Conservation (phyloP, 2,888 invertebrate genomes). For the Drosophila atroscutellata region DNA sequence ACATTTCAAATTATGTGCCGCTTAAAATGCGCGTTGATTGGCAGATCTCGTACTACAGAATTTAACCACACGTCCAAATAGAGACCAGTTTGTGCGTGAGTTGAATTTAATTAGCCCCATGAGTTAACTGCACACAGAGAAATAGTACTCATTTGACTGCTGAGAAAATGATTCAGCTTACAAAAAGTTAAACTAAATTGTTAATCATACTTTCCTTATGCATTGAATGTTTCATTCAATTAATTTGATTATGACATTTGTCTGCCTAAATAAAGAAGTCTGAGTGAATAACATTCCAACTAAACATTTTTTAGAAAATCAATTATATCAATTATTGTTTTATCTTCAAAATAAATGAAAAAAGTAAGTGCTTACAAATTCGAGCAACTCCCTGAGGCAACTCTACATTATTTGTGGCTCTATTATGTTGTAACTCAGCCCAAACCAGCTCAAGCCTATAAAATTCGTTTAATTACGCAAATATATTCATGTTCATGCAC, state of each 20-base stretch:
- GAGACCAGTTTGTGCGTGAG: slow-evolving; percentile 54
- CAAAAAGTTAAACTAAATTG: not conserved
- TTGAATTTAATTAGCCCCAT: slow-evolving; percentile 41
- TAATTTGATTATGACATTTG: not conserved
- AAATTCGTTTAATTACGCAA: slow-evolving; percentile 26
- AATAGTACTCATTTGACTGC: not conserved
- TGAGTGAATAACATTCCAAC: not conserved
- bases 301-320: not conserved
- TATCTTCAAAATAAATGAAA: not conserved
- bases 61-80: slow-evolving; percentile 47
- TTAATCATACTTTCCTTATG: not conserved
- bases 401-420: slow-evolving; percentile 7
- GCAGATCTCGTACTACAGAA: slow-evolving; percentile 53
- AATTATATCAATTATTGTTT: not conserved
- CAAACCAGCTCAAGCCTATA: not conserved
- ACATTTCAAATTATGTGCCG: slow-evolving; percentile 72
- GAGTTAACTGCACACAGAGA: slow-evolving; percentile 14
- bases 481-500: slow-evolving; percentile 39
- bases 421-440: not conserved
- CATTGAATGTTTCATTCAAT: accelerated
- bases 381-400: not conserved
- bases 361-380: not conserved
- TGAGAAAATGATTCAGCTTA: not conserved
- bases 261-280: not conserved
- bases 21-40: slow-evolving; percentile 59